These are phyloP conservation scores for Myiozetetes cayanensis DNA, from an alignment of 2,113 vertebrate species.

Conservation along the genomic window DNA sequence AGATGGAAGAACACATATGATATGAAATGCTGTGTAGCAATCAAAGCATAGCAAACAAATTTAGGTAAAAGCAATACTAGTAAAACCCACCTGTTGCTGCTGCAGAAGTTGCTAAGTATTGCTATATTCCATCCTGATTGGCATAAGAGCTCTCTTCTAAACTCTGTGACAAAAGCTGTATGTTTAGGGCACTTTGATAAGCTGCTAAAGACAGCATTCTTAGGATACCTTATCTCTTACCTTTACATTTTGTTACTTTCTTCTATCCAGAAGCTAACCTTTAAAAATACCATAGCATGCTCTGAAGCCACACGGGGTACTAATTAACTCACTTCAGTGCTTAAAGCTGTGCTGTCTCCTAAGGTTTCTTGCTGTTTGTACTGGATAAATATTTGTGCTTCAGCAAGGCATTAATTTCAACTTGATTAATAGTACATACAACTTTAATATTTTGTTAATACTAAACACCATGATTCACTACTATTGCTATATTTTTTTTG, in stretches of 20 bases:
- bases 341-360: conserved; percentile 6
- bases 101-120: background rate
- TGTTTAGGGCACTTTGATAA: background rate
- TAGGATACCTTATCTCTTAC: background rate
- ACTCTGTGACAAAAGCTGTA: background rate
- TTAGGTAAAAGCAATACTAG: background rate
- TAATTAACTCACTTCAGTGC: background rate
- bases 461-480: background rate
- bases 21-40: background rate
- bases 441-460: background rate
- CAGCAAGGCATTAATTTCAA: conserved; percentile 21
- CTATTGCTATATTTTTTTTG: background rate
- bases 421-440: background rate
- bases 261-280: background rate
- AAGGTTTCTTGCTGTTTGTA: conserved; percentile 20
- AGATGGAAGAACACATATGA: background rate
- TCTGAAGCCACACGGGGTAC: background rate
- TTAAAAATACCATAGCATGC: background rate
- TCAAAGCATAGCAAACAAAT: background rate
- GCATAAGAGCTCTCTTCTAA: background rate
- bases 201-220: background rate
- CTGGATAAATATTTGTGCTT: conserved; percentile 57
- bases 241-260: background rate
- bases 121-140: background rate
- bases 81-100: background rate